Evolutionary conservation across 2,797 vertebrate species (phyloP).

Genomic region (Danio jaintianensis): DNA sequence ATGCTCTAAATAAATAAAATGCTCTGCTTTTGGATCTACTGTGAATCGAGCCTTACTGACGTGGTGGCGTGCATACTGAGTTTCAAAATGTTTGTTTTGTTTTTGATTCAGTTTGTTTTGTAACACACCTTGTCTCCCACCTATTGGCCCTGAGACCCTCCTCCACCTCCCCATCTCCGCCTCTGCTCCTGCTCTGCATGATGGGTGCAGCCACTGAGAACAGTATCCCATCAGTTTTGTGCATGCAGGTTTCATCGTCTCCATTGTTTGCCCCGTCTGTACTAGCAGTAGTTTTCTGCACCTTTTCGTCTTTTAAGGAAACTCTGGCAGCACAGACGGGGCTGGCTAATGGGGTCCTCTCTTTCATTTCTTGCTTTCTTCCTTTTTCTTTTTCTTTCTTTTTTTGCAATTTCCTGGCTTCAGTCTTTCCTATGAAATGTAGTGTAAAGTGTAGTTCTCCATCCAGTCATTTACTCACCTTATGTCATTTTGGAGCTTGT

Average conservation of each 20-base stretch:
- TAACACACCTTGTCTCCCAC: conserved; percentile 59
- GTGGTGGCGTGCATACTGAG: conserved; percentile 54
- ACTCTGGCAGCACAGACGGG: conserved; percentile 75
- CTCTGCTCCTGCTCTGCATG: conserved; percentile 84
- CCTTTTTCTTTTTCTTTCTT: not conserved
- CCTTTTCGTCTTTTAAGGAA: conserved; percentile 58
- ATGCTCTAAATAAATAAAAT: too few relatives aligned
- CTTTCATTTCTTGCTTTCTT: not conserved
- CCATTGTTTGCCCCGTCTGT: conserved; percentile 64
- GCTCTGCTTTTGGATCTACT: not conserved
- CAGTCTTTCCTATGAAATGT: not conserved
- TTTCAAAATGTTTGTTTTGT: conserved; percentile 75
- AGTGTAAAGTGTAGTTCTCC: not conserved
- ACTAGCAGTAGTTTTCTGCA: conserved; percentile 74
- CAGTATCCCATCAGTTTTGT: conserved; percentile 99
- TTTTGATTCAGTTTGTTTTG: conserved; percentile 65
- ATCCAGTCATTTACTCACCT: not conserved
- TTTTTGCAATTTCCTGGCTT: not conserved
- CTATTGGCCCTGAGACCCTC: conserved; percentile 69
- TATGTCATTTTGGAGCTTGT: not conserved
- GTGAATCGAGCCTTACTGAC: conserved; percentile 12
- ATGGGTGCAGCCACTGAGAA: conserved; percentile 90
- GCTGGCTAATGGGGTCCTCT: conserved; percentile 60
- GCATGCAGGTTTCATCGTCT: conserved; percentile 85
- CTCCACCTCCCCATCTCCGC: conserved; percentile 78